Evolutionary conservation across 2,797 vertebrate species (phyloP), one percentile per base, ranked within the genome.

Genomic region (Anabas testudineus): DNA sequence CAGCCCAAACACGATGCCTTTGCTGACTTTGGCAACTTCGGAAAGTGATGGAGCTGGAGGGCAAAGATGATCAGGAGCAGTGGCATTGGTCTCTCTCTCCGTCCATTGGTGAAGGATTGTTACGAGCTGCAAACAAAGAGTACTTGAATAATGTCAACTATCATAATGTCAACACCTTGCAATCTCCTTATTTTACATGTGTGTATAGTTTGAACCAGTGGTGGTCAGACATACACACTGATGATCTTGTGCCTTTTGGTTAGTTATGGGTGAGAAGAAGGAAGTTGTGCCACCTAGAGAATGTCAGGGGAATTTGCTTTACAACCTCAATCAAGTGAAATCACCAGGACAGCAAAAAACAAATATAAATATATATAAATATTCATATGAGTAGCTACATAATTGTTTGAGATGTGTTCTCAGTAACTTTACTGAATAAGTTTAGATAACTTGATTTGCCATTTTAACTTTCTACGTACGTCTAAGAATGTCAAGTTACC

Each of bases 11-110:
- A 97, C 77, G 97, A 99, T 91, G 97, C 97, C 94, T 99, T 99
- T 84, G 97, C 98, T 92, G 97, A 98, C 92, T 99, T 99, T 71
- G 96, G 95, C 92, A 99, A 97, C 95, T 99, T 99, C 91, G 96
- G 96, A 92, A 99, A 99, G 94, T 99, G 95, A 96, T 84, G 85
- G 85, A 88, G 86, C 83, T 9, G 82, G 87, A 78, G 66, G 81
- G 87, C 83, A 71, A 70, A 81, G 45, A 59, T 70, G 4, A 53
- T 92, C 72, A 88, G 91, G 91, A 92, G 89, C 89, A 90, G 89
- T 75, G 88, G 90, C 91, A 83, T 89, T 63, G 55, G 55, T 72
- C 59, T 71, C 62, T 71, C 54, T 58, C 19, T 92, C 75, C 81
- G 79, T 90, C 87, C 88, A 65, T 67, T 79, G 78, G 88, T 93